Conservation (phyloP, 2,797 vertebrate genomes). For the Myotis planiceps region DNA sequence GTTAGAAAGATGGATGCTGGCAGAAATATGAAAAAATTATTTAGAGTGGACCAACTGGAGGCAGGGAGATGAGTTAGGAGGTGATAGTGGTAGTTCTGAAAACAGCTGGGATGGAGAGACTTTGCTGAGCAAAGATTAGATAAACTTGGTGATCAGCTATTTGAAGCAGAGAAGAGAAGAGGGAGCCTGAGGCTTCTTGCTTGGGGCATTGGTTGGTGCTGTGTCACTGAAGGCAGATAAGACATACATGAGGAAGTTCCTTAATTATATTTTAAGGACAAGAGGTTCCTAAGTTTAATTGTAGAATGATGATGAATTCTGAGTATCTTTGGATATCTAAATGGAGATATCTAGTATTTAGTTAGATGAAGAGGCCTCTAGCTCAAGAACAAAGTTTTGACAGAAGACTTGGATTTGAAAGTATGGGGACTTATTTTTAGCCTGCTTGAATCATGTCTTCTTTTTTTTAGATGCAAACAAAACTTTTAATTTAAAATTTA, state of each 20-base stretch:
- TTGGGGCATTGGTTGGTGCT: neutral
- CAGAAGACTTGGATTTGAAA: neutral
- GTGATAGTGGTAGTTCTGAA: neutral
- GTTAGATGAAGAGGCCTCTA: neutral
- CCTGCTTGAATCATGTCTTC: neutral
- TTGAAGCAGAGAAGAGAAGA: neutral
- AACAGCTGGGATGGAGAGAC: neutral
- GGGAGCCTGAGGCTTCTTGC: neutral
- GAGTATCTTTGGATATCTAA: neutral
- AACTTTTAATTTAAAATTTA: too few relatives aligned
- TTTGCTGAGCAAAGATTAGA: neutral
- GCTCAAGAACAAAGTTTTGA: neutral
- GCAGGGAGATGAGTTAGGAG: neutral
- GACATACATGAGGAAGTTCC: neutral
- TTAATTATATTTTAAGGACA: constrained; percentile 12
- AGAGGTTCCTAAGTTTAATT: neutral
- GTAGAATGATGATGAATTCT: neutral
- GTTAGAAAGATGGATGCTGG: neutral
- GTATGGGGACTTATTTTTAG: neutral
- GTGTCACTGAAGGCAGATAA: neutral
- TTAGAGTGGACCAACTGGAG: neutral
- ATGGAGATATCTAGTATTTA: neutral
- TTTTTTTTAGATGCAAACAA: too few relatives aligned
- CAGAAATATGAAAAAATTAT: neutral
- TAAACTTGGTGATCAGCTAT: neutral